Base-by-base conservation (phyloP, 2,797 vertebrate species). In the Lophotriccus pileatus region DNA sequence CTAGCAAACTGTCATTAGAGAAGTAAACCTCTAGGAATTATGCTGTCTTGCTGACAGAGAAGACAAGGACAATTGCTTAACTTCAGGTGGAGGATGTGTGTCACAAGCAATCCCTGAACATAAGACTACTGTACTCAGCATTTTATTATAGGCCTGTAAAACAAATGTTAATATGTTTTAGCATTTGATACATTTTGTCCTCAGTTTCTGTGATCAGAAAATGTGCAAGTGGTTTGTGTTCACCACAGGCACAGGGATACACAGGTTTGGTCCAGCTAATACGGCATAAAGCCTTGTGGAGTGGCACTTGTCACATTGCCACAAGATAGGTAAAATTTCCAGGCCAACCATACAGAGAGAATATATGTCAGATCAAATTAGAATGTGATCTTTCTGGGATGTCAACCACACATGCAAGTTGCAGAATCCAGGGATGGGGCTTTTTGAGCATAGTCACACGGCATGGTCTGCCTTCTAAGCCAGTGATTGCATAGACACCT, bases 331-430 rank as follows among this genome's bases (percentile, higher is more conserved):
- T 39, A 76, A 72, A 74, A 79, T 80, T 87, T 87, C 21, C 27
- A 73, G 28, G 14, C 37, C 6, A 15, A 2, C 10, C 39, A 20
- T 23, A 77, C 7, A 4, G 47, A 52, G 36, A 49, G 30, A 55
- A 76, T 82, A 28, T 47, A 30, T 46, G 85, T 69, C 80, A 87
- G 39, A 79, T 82, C 47, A 91, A 80, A 89, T 87, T 82, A 90
- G 74, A 46, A 37, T 41, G 41, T n/a, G 32, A 32, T 60, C 30
- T 87, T 83, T 77, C 24, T 62, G 39, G 2, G 2, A 18, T 91
- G 41, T 21, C 2, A 17, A 41, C 17, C 0, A 0, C 2, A 21
- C 17, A 7, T 60, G 39, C 28, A 44, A 81, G 27, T 32, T 9
- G 5, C 41, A 43, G 49, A 56, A 60, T 62, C 36, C 50, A 47